Conservation (phyloP, 2,888 invertebrate species). For the Eumacrocentrus americanus region DNA sequence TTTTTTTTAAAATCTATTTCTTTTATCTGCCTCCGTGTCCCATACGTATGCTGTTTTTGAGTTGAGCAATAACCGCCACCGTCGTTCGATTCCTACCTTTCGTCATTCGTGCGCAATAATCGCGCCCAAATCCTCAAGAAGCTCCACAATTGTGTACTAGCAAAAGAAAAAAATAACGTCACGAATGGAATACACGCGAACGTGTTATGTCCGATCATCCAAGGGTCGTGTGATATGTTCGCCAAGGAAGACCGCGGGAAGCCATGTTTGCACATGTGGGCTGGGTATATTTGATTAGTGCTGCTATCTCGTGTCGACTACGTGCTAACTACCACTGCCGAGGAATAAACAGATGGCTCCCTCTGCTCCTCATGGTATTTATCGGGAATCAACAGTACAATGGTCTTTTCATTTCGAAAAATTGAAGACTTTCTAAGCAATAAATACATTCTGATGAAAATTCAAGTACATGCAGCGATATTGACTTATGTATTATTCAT, state of each 20-base stretch:
- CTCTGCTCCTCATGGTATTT: too few species aligned
- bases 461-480: too few species aligned
- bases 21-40: not conserved
- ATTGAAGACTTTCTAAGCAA: too few species aligned
- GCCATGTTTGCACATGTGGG: constrained; percentile 58
- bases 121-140: not conserved
- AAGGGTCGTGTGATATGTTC: constrained; percentile 31
- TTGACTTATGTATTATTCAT: too few species aligned
- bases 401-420: too few species aligned
- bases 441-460: too few species aligned
- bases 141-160: not conserved
- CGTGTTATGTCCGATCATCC: constrained; percentile 13
- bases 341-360: too few species aligned
- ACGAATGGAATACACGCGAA: constrained; percentile 20
- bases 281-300: constrained; percentile 44
- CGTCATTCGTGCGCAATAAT: constrained; percentile 1
- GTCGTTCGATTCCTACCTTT: constrained; percentile 1
- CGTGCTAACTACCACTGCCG: too few species aligned
- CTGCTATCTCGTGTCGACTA: too few species aligned
- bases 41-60: not conserved
- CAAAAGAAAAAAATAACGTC: constrained; percentile 8
- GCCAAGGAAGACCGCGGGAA: constrained; percentile 35
- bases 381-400: too few species aligned
- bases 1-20: not conserved
- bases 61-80: not conserved